Evolutionary conservation across 1,140 invertebrate genomes (phyloP), one percentile per base, ranked within the genome.

Genomic region (Drosophila baimaii): DNA sequence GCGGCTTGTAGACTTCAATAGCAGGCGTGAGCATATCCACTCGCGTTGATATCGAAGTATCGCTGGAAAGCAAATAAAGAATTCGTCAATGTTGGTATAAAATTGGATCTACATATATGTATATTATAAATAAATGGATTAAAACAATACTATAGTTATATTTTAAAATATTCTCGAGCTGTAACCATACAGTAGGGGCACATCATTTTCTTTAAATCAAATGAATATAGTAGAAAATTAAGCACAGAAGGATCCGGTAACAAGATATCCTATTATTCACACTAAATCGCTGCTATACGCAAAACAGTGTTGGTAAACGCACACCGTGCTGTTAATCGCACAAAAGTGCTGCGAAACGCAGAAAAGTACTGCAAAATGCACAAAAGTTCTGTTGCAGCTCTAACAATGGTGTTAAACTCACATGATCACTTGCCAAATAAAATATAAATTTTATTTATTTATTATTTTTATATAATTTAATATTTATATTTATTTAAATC

Each of bases 41-140:
- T 70, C 94, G 91, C 83, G 94, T 94, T 91, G 94, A 94, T 92
- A 94, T 94, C 73, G 94, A 94, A 83, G 94, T 93, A 90, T 94
- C 94, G 85, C 94, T 94, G 93, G 3, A 94, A 93, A 6, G 70
- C 23, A 54, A n/a, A 6, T 31, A 33, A 0, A 33, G 10, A 3
- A 15, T 46, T 8, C 0, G 3, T 46, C 2, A n/a, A n/a, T n/a
- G n/a, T n/a, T n/a, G n/a, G n/a, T n/a, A n/a, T n/a, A n/a, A n/a
- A n/a, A n/a, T n/a, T n/a, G n/a, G n/a, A n/a, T n/a, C n/a, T n/a
- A n/a, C n/a, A n/a, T n/a, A n/a, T n/a, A n/a, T n/a, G n/a, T n/a
- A n/a, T n/a, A n/a, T n/a, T 23, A 15, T 2, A 15, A 23, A 44
- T 3, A 7, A n/a, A n/a, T n/a, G n/a, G n/a, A n/a, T n/a, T n/a